Percentiles rank a stretch among this genome's conserved stretches.
These are phyloP conservation scores for Octonoba sinensis DNA, from an alignment of 2,888 invertebrate species.

Conservation along the genomic window DNA sequence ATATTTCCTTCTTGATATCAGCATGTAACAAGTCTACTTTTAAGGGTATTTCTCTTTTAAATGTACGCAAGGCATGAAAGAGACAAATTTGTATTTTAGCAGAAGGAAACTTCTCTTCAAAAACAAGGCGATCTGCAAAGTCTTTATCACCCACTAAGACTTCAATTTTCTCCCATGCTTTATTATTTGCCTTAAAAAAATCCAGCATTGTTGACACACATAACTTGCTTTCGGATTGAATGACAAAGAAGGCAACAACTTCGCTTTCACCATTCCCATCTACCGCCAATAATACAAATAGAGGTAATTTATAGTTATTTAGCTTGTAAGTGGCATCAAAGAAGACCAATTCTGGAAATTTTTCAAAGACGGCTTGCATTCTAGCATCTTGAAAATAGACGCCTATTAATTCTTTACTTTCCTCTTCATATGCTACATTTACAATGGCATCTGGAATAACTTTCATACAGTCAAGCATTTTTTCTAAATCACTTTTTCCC, in stretches of 20 bases:
- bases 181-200: not conserved
- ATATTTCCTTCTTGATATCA: not conserved
- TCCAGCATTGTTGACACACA: conserved; percentile 5
- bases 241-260: conserved; percentile 7
- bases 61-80: not conserved
- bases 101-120: conserved; percentile 12
- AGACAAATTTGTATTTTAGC: conserved; percentile 7
- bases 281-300: conserved; percentile 12
- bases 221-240: conserved; percentile 6
- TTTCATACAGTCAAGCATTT: not conserved
- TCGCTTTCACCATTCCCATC: conserved; percentile 22
- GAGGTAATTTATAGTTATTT: conserved; percentile 10
- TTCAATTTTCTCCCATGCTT: not conserved
- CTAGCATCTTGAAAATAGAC: conserved; percentile 18
- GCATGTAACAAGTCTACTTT: not conserved
- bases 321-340: conserved; percentile 20
- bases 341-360: conserved; percentile 7
- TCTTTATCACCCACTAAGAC: conserved; percentile 22
- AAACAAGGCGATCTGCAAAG: too few relatives aligned
- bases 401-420: conserved; percentile 5
- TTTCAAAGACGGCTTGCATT: not conserved
- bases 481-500: not conserved
- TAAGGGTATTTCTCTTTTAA: not conserved
- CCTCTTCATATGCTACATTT: conserved; percentile 21
- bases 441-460: too few relatives aligned